These are phyloP conservation scores for Argyrosomus regius DNA, from an alignment of 2,797 vertebrate genomes.

Conservation along the genomic window DNA sequence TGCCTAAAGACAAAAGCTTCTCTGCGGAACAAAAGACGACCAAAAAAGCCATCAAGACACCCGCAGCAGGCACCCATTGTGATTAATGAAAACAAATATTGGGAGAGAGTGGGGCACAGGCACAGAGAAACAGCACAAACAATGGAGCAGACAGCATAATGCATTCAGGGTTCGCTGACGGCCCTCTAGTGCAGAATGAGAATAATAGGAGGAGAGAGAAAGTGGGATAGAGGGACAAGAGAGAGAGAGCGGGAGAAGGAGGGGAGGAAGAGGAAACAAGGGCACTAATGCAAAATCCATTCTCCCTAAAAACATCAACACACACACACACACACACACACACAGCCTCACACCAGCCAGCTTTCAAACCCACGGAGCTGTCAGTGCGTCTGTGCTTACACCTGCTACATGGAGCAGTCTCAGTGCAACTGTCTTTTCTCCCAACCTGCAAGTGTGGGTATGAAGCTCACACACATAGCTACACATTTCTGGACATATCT, in stretches of 20 bases:
- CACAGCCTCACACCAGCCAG: slow-evolving; percentile 33
- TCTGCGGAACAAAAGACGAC: slow-evolving; percentile 79
- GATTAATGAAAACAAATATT: slow-evolving; percentile 95
- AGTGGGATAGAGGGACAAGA: slow-evolving; percentile 59
- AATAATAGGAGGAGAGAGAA: slow-evolving; percentile 79
- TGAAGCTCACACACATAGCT: neutral
- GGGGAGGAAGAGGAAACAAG: slow-evolving; percentile 69
- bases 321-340: slow-evolving; percentile 21
- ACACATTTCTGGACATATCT: neutral
- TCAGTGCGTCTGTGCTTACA: slow-evolving; percentile 72
- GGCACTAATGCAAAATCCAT: slow-evolving; percentile 78
- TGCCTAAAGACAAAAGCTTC: slow-evolving; percentile 80
- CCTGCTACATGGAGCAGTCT: slow-evolving; percentile 48
- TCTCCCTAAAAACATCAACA: slow-evolving; percentile 59
- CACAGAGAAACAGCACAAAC: slow-evolving; percentile 81
- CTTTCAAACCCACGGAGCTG: slow-evolving; percentile 76
- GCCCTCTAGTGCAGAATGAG: slow-evolving; percentile 80
- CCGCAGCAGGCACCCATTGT: slow-evolving; percentile 90
- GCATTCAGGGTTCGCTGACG: slow-evolving; percentile 81
- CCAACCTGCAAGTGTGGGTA: slow-evolving; percentile 8
- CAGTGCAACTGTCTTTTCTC: slow-evolving; percentile 30
- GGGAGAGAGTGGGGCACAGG: slow-evolving; percentile 80
- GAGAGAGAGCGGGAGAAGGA: slow-evolving; percentile 38
- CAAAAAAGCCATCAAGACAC: slow-evolving; percentile 89
- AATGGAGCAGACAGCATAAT: slow-evolving; percentile 82